Evolutionary conservation across 2,797 vertebrate genomes (phyloP).

Genomic region (Oreonectes daqikongensis): DNA sequence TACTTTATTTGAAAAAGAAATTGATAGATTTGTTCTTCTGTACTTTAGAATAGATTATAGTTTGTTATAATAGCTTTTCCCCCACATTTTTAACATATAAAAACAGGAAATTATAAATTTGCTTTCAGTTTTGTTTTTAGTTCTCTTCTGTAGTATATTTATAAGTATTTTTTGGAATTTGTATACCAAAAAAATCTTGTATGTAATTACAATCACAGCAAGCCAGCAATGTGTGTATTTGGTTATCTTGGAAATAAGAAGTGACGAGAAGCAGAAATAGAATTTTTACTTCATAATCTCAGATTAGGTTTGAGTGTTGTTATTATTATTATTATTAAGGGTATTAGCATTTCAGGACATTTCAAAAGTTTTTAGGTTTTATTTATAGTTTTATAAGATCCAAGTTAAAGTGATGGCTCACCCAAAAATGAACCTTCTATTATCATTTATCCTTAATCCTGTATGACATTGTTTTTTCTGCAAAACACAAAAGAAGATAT

Average conservation of each 20-base stretch:
- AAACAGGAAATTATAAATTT: not conserved
- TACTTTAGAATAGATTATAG: not conserved
- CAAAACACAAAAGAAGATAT: no score
- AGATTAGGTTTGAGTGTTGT: no score
- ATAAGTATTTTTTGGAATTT: not conserved
- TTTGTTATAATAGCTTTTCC: not conserved
- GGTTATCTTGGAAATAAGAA: not conserved
- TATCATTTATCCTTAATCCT: no score
- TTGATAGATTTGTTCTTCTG: not conserved
- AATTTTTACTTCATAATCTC: no score
- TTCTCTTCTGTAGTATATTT: not conserved
- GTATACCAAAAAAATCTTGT: slow-evolving; percentile 61
- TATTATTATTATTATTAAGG: no score
- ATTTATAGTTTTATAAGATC: no score
- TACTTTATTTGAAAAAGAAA: slow-evolving; percentile 17
- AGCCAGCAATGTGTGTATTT: not conserved
- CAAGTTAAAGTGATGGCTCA: no score
- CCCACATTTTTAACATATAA: not conserved
- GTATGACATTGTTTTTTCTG: no score
- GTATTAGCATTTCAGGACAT: not conserved
- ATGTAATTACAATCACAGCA: not conserved
- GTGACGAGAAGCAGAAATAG: not conserved
- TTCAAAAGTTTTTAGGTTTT: no score
- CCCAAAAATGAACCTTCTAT: no score
- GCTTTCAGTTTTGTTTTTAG: not conserved